Evolutionary conservation across 2,797 vertebrate genomes (phyloP).

Genomic region (Steatocranus sp.): DNA sequence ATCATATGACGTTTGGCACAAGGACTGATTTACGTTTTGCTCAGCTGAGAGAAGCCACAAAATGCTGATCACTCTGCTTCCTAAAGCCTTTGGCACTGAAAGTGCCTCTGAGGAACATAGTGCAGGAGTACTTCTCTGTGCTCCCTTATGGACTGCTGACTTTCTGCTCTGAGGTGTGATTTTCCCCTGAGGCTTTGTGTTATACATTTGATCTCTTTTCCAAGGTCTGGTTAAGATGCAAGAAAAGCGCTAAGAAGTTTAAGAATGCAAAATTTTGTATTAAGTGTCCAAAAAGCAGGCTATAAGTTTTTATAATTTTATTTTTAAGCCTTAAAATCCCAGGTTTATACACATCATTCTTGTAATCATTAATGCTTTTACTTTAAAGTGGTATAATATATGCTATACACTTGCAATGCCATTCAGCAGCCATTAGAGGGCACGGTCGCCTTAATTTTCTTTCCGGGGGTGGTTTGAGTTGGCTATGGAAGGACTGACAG

Average conservation of each 20-base stretch:
- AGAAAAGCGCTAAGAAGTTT: neutral
- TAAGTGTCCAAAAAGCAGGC: neutral
- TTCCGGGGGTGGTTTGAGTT: neutral
- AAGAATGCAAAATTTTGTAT: neutral
- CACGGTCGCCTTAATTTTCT: neutral
- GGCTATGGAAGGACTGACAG: neutral
- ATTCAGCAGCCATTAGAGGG: constrained; percentile 21
- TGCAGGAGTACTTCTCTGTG: neutral
- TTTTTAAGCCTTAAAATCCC: neutral
- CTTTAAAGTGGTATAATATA: neutral
- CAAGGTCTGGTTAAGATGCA: neutral
- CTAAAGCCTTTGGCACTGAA: neutral
- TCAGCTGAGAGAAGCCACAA: neutral
- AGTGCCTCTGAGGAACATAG: neutral
- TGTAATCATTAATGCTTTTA: neutral
- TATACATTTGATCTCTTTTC: neutral
- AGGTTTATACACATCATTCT: neutral
- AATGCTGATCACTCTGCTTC: neutral
- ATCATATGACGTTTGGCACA: neutral
- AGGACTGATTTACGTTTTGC: neutral
- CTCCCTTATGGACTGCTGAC: neutral
- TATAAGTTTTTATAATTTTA: neutral
- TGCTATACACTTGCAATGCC: neutral
- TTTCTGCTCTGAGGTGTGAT: neutral
- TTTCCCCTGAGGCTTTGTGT: accelerated